These are phyloP conservation scores for Perizoma flavofasciatum DNA, from an alignment of 2,888 invertebrate species.

Conservation along the genomic window DNA sequence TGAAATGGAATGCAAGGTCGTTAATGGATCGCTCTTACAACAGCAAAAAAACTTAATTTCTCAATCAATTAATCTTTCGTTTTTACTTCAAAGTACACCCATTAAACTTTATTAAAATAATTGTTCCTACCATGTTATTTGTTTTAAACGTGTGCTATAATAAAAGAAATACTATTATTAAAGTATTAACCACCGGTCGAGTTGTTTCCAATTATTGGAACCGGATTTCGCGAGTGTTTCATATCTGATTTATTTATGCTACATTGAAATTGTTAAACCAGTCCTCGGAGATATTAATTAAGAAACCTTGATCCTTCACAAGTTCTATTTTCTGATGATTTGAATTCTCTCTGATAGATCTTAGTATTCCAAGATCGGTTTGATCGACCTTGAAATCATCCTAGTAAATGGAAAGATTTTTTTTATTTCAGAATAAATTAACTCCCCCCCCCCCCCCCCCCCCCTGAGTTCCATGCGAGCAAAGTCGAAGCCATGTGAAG, in stretches of 20 bases:
- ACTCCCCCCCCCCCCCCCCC: too few relatives aligned
- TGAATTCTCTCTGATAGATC: too few relatives aligned
- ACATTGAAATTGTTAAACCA: conserved; percentile 4
- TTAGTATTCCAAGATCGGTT: too few relatives aligned
- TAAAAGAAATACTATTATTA: conserved; percentile 12
- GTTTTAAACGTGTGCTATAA: conserved; percentile 12
- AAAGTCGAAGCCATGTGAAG: too few relatives aligned
- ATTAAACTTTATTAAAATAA: background rate
- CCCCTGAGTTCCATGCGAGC: too few relatives aligned
- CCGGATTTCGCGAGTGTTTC: conserved; percentile 18
- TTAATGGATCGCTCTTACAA: background rate
- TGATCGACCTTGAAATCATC: too few relatives aligned
- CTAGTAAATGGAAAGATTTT: too few relatives aligned
- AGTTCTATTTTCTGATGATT: too few relatives aligned
- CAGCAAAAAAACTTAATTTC: background rate
- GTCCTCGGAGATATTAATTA: conserved; percentile 5
- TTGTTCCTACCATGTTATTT: conserved; percentile 9
- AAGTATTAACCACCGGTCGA: conserved; percentile 8
- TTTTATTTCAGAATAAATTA: too few relatives aligned
- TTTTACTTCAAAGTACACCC: background rate
- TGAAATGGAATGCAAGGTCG: too few relatives aligned
- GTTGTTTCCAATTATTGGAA: conserved; percentile 11
- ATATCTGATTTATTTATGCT: conserved; percentile 10
- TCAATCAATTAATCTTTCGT: background rate
- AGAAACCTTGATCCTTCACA: conserved; percentile 1